Percentiles rank a stretch among this genome's conserved stretches.
phyloP scores from a whole-genome alignment of 2,797 vertebrate genomes.

The Mus minutoides region DNA sequence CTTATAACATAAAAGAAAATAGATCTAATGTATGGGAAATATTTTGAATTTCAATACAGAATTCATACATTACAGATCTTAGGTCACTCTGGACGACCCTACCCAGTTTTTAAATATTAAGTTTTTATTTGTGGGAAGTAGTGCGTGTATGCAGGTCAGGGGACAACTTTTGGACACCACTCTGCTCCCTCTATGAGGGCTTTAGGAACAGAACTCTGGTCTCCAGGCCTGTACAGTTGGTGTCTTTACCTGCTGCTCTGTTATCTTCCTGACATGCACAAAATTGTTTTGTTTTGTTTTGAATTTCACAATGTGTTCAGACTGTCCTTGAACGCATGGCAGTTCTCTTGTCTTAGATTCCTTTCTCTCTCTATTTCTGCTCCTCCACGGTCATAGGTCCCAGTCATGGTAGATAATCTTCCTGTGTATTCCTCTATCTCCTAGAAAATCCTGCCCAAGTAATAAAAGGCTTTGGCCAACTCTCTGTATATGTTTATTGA shows the following conservation, averaged over 20 bases:
- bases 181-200: background rate
- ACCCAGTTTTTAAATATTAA: background rate
- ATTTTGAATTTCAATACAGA: slow-evolving; percentile 15
- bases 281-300: background rate
- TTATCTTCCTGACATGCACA: background rate
- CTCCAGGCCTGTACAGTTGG: background rate
- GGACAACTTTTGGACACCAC: background rate
- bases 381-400: background rate
- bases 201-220: background rate
- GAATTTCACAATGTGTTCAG: background rate
- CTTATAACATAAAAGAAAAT: slow-evolving; percentile 42
- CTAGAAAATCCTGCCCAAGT: background rate
- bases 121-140: background rate
- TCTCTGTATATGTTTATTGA: background rate
- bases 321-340: background rate
- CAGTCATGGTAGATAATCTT: background rate
- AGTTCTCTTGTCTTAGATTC: background rate
- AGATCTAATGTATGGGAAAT: slow-evolving; percentile 37
- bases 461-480: background rate
- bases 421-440: background rate
- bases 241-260: background rate
- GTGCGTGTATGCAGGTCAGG: background rate
- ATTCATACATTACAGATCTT: slow-evolving; percentile 30
- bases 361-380: background rate
- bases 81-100: background rate